Evolutionary conservation across 2,113 vertebrate species (phyloP).

Genomic region (Phrynosoma blainvillii): DNA sequence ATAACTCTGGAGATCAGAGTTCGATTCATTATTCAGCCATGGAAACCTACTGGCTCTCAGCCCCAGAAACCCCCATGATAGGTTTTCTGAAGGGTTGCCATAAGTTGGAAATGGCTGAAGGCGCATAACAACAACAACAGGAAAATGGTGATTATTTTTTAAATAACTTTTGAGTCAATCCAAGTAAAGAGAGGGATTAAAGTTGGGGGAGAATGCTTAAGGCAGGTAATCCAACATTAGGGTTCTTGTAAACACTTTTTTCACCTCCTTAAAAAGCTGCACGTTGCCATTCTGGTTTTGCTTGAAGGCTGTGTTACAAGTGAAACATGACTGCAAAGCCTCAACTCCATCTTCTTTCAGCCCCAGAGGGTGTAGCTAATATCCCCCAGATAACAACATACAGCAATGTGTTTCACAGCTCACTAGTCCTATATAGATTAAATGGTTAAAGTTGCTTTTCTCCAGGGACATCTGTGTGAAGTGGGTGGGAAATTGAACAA

Average conservation of each 20-base stretch:
- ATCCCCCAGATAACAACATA: conserved; percentile 29
- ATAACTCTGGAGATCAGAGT: no score
- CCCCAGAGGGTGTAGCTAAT: conserved; percentile 36
- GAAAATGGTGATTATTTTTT: not conserved
- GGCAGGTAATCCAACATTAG: not conserved
- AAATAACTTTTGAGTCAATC: not conserved
- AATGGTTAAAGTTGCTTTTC: conserved; percentile 20
- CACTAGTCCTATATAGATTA: conserved; percentile 34
- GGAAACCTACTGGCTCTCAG: no score
- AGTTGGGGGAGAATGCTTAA: not conserved
- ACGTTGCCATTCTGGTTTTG: conserved; percentile 41
- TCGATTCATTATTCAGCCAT: no score
- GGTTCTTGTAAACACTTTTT: not conserved
- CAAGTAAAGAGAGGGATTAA: not conserved
- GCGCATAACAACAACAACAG: not conserved
- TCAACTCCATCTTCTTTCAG: conserved; percentile 22
- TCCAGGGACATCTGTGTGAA: not conserved
- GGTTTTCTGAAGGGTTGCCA: no score
- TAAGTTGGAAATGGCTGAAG: no score
- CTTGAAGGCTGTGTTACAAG: conserved; percentile 14
- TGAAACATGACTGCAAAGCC: conserved; percentile 24
- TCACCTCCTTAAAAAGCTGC: not conserved
- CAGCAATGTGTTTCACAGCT: conserved; percentile 26
- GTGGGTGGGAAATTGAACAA: conserved; percentile 29
- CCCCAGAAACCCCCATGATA: no score